Evolutionary conservation across 2,797 vertebrate genomes (phyloP).

Genomic region (Poecilia gillii): DNA sequence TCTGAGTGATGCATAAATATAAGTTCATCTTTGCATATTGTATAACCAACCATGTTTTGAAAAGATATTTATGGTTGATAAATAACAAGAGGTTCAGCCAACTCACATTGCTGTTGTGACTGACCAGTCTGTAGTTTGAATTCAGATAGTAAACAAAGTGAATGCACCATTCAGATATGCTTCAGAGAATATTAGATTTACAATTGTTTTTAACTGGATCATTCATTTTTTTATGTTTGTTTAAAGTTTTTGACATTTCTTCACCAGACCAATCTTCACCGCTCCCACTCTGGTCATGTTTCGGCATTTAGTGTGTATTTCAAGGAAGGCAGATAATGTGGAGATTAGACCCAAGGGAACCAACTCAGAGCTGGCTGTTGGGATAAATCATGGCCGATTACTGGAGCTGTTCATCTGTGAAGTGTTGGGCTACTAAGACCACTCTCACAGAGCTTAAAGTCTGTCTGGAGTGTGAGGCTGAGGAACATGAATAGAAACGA

Average conservation of each 20-base stretch:
- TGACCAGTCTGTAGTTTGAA: not conserved
- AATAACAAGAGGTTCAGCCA: not conserved
- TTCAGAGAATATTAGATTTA: not conserved
- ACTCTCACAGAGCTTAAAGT: constrained; percentile 79
- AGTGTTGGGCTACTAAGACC: constrained; percentile 75
- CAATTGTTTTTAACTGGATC: not conserved
- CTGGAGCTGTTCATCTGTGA: constrained; percentile 77
- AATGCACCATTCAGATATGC: not conserved
- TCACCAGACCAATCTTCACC: not conserved
- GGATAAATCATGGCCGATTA: constrained; percentile 77
- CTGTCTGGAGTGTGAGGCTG: constrained; percentile 60
- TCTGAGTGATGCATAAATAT: not conserved
- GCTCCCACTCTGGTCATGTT: constrained; percentile 50
- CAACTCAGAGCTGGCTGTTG: constrained; percentile 61
- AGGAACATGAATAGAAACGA: constrained; percentile 40
- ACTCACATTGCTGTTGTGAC: not conserved
- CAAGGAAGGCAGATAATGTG: constrained; percentile 69
- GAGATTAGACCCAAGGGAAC: constrained; percentile 71
- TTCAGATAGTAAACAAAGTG: not conserved
- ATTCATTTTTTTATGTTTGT: not conserved
- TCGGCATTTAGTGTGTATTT: constrained; percentile 57
- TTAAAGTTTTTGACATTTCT: not conserved
- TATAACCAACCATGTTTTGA: not conserved
- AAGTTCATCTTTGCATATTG: not conserved
- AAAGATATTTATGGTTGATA: not conserved